Base-by-base conservation (phyloP, 2,113 vertebrate species). In the Rhipidura dahli region DNA sequence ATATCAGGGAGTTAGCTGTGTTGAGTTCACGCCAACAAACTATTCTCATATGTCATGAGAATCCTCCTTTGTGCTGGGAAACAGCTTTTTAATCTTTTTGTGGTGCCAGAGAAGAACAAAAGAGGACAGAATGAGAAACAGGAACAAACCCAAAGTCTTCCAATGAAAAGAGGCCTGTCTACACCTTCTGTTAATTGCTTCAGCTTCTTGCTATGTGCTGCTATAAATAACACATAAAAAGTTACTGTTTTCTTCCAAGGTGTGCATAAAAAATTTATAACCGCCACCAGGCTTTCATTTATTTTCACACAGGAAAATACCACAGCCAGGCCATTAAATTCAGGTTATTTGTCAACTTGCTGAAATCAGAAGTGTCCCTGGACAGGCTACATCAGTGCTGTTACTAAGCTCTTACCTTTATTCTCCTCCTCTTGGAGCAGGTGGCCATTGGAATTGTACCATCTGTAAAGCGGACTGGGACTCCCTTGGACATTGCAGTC, bases 361-460 rank as follows among this genome's bases (percentile, higher is more conserved):
- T 77, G 50, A 66, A 69, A 42, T 53, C 31, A 44, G 14, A 60
- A 65, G 28, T 21, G 24, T 47, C 45, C 72, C 18, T 53, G 63
- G 39, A 92, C n/a, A 60, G 53, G n/a, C 13, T 77, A 11, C 19
- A 64, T 14, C 17, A 63, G 56, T 77, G 31, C 49, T 14, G 56
- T 71, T 19, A 33, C 49, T 26, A 57, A 77, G 56, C 54, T 54
- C 94, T 97, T 98, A 98, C 98, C 98, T 93, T 89, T 96, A 5
- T 94, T 93, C 5, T 91, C 97, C 6, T 98, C 98, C 7, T 98
- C 98, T 85, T 98, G 97, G 93, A 99, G 97, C 70, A 98, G 97
- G 65, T 35, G 96, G 56, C 99, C 98, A 2, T 99, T 98, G 53
- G 99, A 99, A 96, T 99, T 99, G 96, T 99, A 99, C 99, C 99